Percentiles rank a stretch among this genome's conserved stretches.
Conservation (phyloP, 1,140 invertebrate genomes). For the Heterodera carotae region DNA sequence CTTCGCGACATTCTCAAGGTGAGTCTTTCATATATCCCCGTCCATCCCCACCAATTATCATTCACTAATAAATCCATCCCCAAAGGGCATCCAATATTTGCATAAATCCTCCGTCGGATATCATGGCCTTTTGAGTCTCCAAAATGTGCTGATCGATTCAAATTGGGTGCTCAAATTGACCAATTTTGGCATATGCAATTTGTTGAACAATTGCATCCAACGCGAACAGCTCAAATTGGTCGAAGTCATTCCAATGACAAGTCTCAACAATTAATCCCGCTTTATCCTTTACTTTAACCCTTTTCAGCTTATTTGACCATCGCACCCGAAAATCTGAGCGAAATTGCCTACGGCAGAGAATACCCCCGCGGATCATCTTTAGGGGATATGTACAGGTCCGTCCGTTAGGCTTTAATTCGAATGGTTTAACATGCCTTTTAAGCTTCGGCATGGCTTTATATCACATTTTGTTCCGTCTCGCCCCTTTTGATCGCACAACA, state of each 20-base stretch:
- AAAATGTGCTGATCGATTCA: slow-evolving; percentile 60
- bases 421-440: background rate
- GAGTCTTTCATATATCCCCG: background rate
- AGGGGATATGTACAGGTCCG: slow-evolving; percentile 54
- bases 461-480: slow-evolving; percentile 51
- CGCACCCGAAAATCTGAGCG: slow-evolving; percentile 54
- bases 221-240: slow-evolving; percentile 44
- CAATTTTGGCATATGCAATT: slow-evolving; percentile 56
- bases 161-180: slow-evolving; percentile 64
- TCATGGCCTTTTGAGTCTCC: slow-evolving; percentile 52
- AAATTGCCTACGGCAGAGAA: slow-evolving; percentile 41
- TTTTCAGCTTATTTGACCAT: slow-evolving; percentile 44
- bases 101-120: slow-evolving; percentile 60
- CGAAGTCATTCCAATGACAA: slow-evolving; percentile 48
- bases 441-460: slow-evolving; percentile 50
- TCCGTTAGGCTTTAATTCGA: background rate
- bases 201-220: slow-evolving; percentile 51
- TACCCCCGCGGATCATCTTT: slow-evolving; percentile 48
- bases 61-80: too few species aligned
- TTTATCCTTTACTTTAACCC: slow-evolving; percentile 1
- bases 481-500: slow-evolving; percentile 50
- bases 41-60: background rate
- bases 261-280: background rate
- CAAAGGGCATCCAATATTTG: slow-evolving; percentile 55
- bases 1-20: slow-evolving; percentile 48